Evolutionary conservation across 2,797 vertebrate species (phyloP), one percentile per base, ranked within the genome.

Genomic region (Typhlichthys eigenmanni): DNA sequence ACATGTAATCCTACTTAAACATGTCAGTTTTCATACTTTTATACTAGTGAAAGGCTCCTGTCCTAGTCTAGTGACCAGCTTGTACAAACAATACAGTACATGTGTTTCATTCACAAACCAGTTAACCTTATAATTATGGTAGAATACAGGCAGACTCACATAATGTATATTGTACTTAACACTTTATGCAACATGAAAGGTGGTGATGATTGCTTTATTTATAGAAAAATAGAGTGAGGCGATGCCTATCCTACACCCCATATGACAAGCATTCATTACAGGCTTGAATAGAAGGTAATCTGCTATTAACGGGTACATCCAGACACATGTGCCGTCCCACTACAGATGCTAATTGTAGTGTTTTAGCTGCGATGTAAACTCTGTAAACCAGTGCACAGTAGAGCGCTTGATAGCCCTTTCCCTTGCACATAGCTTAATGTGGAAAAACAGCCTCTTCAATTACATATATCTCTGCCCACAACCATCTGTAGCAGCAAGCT

Each of bases 261-360:
- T 82, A 60, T 87, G 79, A 24, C 32, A 87, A 67, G 81, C 82
- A 58, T 86, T 87, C 82, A 89, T 90, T 91, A 87, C 5, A 7
- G 50, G 52, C 49, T 56, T 48, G 62, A 64, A 61, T 75, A 67
- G 68, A 51, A 63, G 64, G 72, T 58, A 75, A 86, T 86, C 65
- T 84, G 71, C 78, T 78, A 78, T 76, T 83, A 82, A 71, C 62
- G 62, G 1, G 69, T 60, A 51, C 74, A 60, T 54, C 55, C 60
- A 79, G 71, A 77, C 63, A 70, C 59, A 72, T 62, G 71, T 48
- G 60, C 61, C 84, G 45, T 52, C 58, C 13, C 34, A 49, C 51
- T 24, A 10, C 55, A 4, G 66, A 63, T 68, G 53, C 54, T 87
- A 85, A 91, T 91, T 84, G 83, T 76, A 73, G 66, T 70, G 58